Base-by-base conservation (phyloP, 2,888 invertebrate genomes). In the Rhodophaea formosa region DNA sequence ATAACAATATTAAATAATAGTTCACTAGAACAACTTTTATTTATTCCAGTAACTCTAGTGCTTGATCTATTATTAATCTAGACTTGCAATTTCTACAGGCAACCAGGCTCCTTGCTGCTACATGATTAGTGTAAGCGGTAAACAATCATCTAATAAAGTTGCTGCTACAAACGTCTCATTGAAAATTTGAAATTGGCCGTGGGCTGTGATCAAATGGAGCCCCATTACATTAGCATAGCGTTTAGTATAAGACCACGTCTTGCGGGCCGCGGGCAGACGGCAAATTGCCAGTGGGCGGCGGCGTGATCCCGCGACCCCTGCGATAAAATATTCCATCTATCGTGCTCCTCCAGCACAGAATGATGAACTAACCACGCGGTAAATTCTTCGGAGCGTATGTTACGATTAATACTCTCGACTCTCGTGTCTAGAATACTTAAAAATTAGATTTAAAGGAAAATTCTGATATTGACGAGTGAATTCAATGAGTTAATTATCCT, bases 201-300 rank as follows among this genome's bases (percentile, higher is more conserved):
- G 82, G 86, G 88, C 84, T 75, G 83, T 76, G 86, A 86, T 88
- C 86, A 86, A 88, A 86, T 85, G 82, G 83, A 80, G 83, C 77
- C 72, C 86, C 85, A 87, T 88, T 86, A 88, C 81, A 89, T 90
- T 88, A 88, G 86, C 89, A 90, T 89, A 88, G 86, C 84, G 82
- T 87, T 88, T 88, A 88, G 88, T 80, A 79, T 71, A 77, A 84
- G 83, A 86, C 80, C 77, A 77, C 79, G 82, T 83, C 81, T 85
- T 74, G 71, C 66, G 70, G 67, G 80, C 82, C 80, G 72, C 84
- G 69, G 82, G 82, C 84, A 69, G 72, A 75, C 80, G 73, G 82
- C 84, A 84, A 85, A 88, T 86, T 86, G 87, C 79, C 73, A 77
- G 88, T 88, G 87, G 89, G 89, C 86, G 88, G 86, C 70, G 74